phyloP scores from a whole-genome alignment of 2,888 invertebrate species.

The Drosophila macrospina region DNA sequence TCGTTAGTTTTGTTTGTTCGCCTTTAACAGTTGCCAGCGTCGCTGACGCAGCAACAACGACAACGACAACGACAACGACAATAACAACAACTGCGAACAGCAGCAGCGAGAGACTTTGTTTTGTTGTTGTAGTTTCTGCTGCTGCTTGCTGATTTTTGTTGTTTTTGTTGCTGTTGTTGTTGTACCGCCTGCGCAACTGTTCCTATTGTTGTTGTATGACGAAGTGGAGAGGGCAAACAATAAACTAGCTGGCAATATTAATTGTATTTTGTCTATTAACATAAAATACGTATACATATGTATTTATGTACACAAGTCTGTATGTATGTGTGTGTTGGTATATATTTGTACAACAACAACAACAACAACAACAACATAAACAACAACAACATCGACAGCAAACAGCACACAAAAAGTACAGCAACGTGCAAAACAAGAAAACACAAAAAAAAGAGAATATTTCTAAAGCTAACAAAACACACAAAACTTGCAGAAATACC shows the following conservation, averaged over 20 bases:
- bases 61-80: conserved; percentile 32
- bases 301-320: conserved; percentile 9
- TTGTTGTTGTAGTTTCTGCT: conserved; percentile 43
- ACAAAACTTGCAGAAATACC: conserved; percentile 79
- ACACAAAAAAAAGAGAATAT: conserved; percentile 61
- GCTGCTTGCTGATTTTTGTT: conserved; percentile 46
- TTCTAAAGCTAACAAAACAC: conserved; percentile 80
- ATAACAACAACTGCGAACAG: background rate
- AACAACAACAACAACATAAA: conserved; percentile 34
- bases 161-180: conserved; percentile 28
- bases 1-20: conserved; percentile 72
- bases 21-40: conserved; percentile 62
- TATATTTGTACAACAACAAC: conserved; percentile 58
- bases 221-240: conserved; percentile 53
- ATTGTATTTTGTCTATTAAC: conserved; percentile 79
- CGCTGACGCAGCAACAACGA: conserved; percentile 61
- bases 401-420: conserved; percentile 67
- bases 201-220: conserved; percentile 45
- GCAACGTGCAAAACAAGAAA: conserved; percentile 72
- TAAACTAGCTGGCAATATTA: conserved; percentile 72
- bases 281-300: conserved; percentile 56
- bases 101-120: conserved; percentile 38
- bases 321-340: conserved; percentile 19
- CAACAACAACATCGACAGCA: conserved; percentile 16
- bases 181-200: conserved; percentile 57